Percentiles rank a stretch among this genome's conserved stretches.
Conservation (phyloP, 2,113 vertebrate species). For the Recurvirostra avosetta region DNA sequence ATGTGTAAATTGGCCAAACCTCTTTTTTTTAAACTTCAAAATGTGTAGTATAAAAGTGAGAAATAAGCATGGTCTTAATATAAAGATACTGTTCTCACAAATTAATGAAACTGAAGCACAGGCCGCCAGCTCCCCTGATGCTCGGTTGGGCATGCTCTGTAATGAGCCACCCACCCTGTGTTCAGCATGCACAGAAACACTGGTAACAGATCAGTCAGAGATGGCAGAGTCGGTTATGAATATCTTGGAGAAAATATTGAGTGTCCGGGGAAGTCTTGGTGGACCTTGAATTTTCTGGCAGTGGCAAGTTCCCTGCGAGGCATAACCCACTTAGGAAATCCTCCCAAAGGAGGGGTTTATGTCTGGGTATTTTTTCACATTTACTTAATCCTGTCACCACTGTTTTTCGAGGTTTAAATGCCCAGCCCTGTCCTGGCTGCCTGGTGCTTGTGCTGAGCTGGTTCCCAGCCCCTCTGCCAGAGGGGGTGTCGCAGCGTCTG, state of each 20-base stretch:
- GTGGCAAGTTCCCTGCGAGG: neutral
- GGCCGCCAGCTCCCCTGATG: neutral
- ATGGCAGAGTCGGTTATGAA: accelerated
- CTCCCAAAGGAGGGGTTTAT: neutral
- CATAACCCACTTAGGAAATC: neutral
- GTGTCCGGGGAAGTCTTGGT: neutral
- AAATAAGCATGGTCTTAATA: neutral
- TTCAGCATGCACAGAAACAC: neutral
- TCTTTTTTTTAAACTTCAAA: neutral
- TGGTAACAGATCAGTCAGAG: no score
- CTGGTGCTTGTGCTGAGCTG: no score
- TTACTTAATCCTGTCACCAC: accelerated
- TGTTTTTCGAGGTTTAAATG: accelerated
- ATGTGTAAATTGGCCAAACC: neutral
- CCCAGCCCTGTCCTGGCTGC: neutral
- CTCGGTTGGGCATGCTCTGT: accelerated
- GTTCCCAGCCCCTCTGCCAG: neutral
- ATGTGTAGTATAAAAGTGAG: neutral
- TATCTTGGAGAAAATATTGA: neutral
- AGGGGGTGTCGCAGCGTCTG: accelerated
- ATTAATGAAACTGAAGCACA: neutral
- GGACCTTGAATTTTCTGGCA: neutral
- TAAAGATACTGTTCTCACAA: neutral
- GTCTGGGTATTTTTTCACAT: neutral
- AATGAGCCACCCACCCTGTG: neutral